Evolutionary conservation across 2,113 vertebrate species (phyloP).

Genomic region (Oceanites oceanicus): DNA sequence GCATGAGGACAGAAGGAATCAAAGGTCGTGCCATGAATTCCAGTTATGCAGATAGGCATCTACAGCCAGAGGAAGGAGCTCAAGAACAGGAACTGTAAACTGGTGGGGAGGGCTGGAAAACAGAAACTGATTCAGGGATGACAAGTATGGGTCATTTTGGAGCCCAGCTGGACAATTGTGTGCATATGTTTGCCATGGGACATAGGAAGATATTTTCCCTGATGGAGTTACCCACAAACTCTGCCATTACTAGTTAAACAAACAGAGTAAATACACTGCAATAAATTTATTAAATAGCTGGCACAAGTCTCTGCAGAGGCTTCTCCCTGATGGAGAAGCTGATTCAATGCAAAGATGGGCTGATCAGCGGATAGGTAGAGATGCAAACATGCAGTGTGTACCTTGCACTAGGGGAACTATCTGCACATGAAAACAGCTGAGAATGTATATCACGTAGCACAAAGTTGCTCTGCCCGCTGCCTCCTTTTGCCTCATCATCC

Average conservation of each 20-base stretch:
- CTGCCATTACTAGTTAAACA: not conserved
- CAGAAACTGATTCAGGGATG: not conserved
- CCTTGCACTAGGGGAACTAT: not conserved
- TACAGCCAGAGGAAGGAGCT: constrained; percentile 45
- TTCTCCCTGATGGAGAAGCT: not conserved
- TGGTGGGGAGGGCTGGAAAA: not conserved
- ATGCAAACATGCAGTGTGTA: not conserved
- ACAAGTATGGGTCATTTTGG: not conserved
- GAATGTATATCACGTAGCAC: not conserved
- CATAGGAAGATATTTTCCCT: not conserved
- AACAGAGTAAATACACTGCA: not conserved
- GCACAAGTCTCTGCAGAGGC: not conserved
- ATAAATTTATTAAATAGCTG: not conserved
- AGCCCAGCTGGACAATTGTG: not conserved
- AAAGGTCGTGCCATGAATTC: constrained; percentile 67
- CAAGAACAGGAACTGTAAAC: constrained; percentile 23
- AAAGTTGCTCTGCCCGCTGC: not conserved
- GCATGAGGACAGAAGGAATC: constrained; percentile 59
- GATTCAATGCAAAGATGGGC: not conserved
- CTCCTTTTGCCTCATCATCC: not conserved
- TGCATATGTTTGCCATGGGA: not conserved
- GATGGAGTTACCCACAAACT: not conserved
- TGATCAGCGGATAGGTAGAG: not conserved
- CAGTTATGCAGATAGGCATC: constrained; percentile 69
- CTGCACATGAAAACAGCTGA: not conserved